Conservation (phyloP, 2,888 invertebrate genomes). For the Drosophila conformis region DNA sequence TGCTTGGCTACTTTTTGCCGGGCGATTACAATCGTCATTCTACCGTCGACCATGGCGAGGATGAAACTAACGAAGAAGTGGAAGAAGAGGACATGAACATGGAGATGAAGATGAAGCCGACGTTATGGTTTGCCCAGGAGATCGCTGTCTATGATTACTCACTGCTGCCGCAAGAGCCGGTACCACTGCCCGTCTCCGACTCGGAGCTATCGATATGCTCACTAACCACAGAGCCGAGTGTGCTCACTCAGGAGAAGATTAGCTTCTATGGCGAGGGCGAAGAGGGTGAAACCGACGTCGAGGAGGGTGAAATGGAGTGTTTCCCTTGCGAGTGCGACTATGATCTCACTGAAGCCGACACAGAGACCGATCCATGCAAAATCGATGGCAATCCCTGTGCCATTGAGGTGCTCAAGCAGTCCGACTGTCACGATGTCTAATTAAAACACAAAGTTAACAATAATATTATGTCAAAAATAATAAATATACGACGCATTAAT, state of each 20-base stretch:
- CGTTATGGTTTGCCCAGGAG: conserved; percentile 89
- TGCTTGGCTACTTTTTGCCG: conserved; percentile 89
- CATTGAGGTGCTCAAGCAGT: conserved; percentile 73
- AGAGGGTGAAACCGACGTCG: conserved; percentile 69
- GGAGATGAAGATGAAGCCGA: conserved; percentile 77
- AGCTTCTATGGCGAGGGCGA: conserved; percentile 70
- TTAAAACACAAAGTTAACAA: background rate
- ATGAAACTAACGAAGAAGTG: conserved; percentile 33
- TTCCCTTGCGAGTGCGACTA: conserved; percentile 72
- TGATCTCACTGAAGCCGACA: conserved; percentile 67
- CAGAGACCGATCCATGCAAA: conserved; percentile 65
- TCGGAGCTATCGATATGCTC: conserved; percentile 85
- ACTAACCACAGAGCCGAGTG: conserved; percentile 61
- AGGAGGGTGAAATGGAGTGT: conserved; percentile 73
- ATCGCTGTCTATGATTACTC: conserved; percentile 89
- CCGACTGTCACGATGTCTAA: conserved; percentile 47
- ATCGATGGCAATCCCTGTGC: conserved; percentile 70
- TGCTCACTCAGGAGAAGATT: conserved; percentile 52
- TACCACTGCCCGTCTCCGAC: conserved; percentile 88
- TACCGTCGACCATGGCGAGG: conserved; percentile 34
- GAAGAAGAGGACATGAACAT: conserved; percentile 65
- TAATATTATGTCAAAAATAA: background rate
- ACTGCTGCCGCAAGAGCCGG: conserved; percentile 89
- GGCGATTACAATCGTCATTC: conserved; percentile 82
- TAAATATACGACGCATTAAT: background rate